Percentiles rank a stretch among this genome's conserved stretches.
phyloP scores from a whole-genome alignment of 2,797 vertebrate species.

The Sus cebifrons region DNA sequence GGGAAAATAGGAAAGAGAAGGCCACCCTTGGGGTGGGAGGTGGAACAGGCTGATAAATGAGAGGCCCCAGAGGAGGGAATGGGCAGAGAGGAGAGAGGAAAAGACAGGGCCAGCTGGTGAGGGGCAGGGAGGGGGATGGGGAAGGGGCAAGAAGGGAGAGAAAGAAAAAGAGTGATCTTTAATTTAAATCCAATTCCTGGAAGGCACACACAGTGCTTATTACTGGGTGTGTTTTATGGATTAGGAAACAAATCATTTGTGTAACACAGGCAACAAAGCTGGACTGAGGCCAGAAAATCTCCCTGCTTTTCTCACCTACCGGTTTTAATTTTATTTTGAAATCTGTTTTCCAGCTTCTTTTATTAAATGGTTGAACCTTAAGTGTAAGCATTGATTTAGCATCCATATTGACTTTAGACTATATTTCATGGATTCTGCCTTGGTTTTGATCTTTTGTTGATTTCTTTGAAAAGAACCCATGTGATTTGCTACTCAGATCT shows the following conservation, averaged over 20 bases:
- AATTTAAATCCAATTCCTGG: conserved; percentile 65
- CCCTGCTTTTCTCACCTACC: not conserved
- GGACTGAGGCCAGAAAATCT: not conserved
- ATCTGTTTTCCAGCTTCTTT: not conserved
- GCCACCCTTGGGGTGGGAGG: too few species aligned
- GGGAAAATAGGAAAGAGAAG: too few species aligned
- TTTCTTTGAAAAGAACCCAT: conserved; percentile 22
- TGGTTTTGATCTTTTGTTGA: conserved; percentile 16
- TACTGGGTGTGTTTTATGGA: conserved; percentile 4
- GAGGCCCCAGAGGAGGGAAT: not conserved
- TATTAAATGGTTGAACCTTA: not conserved
- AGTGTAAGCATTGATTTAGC: not conserved
- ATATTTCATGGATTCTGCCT: not conserved
- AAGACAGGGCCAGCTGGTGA: too few species aligned
- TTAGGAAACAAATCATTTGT: conserved; percentile 7
- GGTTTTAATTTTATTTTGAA: conserved; percentile 17
- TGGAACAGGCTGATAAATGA: too few species aligned
- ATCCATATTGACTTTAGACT: not conserved
- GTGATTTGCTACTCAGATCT: not conserved
- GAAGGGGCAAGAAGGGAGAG: too few species aligned
- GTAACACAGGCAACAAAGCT: not conserved
- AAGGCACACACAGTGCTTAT: not conserved
- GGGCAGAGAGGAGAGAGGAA: not conserved
- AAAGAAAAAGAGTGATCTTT: too few species aligned
- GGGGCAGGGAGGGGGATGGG: too few species aligned